Evolutionary conservation across 37 sponge, comb jelly and placozoan genomes (phyloP), one percentile per base, ranked within the genome.

Genomic region (Mnemiopsis leidyi): DNA sequence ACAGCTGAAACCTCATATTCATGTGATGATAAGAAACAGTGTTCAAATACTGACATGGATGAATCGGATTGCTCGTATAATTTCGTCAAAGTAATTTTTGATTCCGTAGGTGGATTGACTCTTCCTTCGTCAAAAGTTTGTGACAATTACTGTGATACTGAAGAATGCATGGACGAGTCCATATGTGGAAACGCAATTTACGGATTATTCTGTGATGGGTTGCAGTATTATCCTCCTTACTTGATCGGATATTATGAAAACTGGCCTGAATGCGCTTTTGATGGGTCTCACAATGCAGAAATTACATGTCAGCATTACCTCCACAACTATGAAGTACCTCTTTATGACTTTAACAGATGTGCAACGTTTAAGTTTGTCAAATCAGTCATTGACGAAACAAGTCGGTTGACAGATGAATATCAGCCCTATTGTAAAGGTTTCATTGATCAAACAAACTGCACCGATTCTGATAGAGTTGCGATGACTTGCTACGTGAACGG

Each of bases 361-460:
- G n/a, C n/a, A n/a, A n/a, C n/a, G n/a, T n/a, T n/a, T n/a, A n/a
- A n/a, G n/a, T n/a, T n/a, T n/a, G n/a, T n/a, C n/a, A n/a, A n/a
- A n/a, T n/a, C n/a, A n/a, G n/a, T n/a, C n/a, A n/a, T n/a, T n/a
- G n/a, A n/a, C n/a, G n/a, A n/a, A n/a, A n/a, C n/a, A n/a, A n/a
- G n/a, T n/a, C n/a, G 79, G 73, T 25, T 71, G 73, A 3, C 26
- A 34, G 79, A 77, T 1, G 1, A 31, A 3, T 3, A 13, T 28
- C 13, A 7, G 25, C 61, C 90, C 0, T 85, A 85, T 28, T 85
- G 90, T 25, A 40, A 28, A 0, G 61, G 39, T 13, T 85, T 85
- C 40, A 38, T 39, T 39, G 48, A 85, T 26, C 90, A 85, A 85
- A 85, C 90, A 5, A 85, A 85, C 26, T 85, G 90, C 61, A 85